A percentile compares a stretch with the other conserved stretches of the same genome.
phyloP scores from a whole-genome alignment of 2,888 invertebrate genomes.

The Hypomecis punctinalis region DNA sequence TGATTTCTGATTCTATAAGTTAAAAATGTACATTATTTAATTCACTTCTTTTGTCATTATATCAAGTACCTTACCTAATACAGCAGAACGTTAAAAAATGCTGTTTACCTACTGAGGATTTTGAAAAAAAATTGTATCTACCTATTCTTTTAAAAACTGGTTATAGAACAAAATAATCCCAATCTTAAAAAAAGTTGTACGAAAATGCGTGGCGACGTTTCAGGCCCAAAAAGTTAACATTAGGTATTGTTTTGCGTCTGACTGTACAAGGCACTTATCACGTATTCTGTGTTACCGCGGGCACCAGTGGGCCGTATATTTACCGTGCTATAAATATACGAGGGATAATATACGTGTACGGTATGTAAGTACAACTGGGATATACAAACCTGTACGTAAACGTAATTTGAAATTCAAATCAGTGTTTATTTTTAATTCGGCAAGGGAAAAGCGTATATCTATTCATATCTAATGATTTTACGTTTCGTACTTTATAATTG shows the following conservation, averaged over 20 bases:
- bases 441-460: conserved; percentile 1
- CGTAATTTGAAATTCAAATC: conserved; percentile 33
- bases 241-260: background rate
- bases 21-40: too few species aligned
- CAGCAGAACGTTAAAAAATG: too few species aligned
- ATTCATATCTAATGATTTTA: conserved; percentile 13
- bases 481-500: conserved; percentile 11
- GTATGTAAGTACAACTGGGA: conserved; percentile 9
- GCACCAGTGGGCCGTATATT: conserved; percentile 11
- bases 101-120: too few species aligned
- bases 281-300: background rate
- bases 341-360: background rate
- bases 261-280: background rate
- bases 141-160: too few species aligned
- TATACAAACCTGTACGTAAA: conserved; percentile 15
- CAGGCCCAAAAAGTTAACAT: too few species aligned
- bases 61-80: too few species aligned
- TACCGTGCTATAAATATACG: conserved; percentile 26
- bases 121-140: too few species aligned
- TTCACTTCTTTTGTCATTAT: too few species aligned
- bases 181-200: too few species aligned
- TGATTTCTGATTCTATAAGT: too few species aligned
- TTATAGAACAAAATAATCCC: too few species aligned
- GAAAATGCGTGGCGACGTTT: too few species aligned
- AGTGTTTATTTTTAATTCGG: conserved; percentile 31